Base-by-base conservation (phyloP, 53 echinoderm and acorn worm genomes). In the Paelopatides confundens region DNA sequence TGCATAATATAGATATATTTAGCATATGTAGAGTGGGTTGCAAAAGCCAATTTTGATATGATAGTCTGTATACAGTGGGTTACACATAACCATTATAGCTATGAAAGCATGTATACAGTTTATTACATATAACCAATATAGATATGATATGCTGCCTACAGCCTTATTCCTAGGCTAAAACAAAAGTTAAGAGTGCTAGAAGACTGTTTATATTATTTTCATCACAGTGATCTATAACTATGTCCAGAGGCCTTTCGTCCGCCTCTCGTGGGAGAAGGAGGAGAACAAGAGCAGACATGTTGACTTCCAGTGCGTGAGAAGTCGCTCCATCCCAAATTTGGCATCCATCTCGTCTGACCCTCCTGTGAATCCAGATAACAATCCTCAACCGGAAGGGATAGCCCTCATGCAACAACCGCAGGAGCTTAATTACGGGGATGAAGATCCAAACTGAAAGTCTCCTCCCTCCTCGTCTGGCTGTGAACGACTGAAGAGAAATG, bases 241-340 rank as follows among this genome's bases (percentile, higher is more conserved):
- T 58, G 98, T 97, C 32, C 95, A 95, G 84, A 81, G 95, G 36
- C 95, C 98, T 32, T 97, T 97, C 65, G 83, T 97, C 70, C 95
- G 95, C 39, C 95, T 97, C 95, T 97, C 98, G 0, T 97, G 98
- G 98, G 98, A 97, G 92, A 97, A 97, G 50, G 98, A 97, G 76
- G 98, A 97, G 87, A 92, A 93, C 85, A 95, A 94, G 89, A 95
- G 95, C 67, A 63, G 98, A 8, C 98, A 97, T 65, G 98, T 97
- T 2, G 98, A 97, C 91, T 97, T 97, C 91, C 98, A 97, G 94
- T 97, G 98, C 40, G 98, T 97, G 32, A 86, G 94, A 47, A 95
- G 95, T 37, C 93, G 95, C 48, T 97, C 98, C 90, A 97, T 97
- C 89, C 93, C 98, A 31, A 97, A 97, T 81, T 92, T 97, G 63